Base-by-base conservation (phyloP, 2,888 invertebrate genomes). In the Syritta pipiens region DNA sequence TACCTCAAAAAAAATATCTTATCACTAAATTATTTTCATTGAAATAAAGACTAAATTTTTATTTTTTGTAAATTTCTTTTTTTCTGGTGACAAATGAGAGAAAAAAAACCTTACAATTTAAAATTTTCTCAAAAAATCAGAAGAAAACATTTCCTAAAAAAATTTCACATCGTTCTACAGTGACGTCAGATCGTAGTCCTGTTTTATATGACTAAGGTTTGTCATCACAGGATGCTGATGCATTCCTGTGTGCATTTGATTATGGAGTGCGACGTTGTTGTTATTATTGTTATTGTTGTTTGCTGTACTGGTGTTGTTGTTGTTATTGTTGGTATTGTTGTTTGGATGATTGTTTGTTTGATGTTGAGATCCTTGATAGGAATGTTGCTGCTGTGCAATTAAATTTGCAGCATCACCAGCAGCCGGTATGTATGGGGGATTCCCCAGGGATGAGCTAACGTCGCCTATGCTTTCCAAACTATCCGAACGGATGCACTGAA, bases 131-230 rank as follows among this genome's bases (percentile, higher is more conserved):
- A n/a, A n/a, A 22, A 68, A 74, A 74, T 62, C 67, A 44, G 44
- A 57, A 49, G 35, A 30, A 63, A 69, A 69, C 24, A 37, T 76
- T 28, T 74, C 24, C 51, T 67, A 55, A 37, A 68, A 37, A 40
- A 67, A 1, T 67, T 55, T 51, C 19, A 68, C 62, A 62, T 79
- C 62, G 67, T 88, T 89, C 92, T 93, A 93, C 88, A 93, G 91
- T 59, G 95, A 93, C 87, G 95, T 96, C 85, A 96, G 92, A 88
- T 95, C 96, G 87, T 96, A 96, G 90, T 96, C 96, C 84, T 95
- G 94, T 90, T 96, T 96, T 85, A 95, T 94, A 85, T 93, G 89
- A 82, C 86, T 87, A 82, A 87, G 86, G 84, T 87, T 87, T 83
- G 82, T 84, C 83, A 86, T 82, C 85, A 87, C 84, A 83, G 87